Evolutionary conservation across 2,797 vertebrate species (phyloP).

Genomic region (Eulemur rubriventer): DNA sequence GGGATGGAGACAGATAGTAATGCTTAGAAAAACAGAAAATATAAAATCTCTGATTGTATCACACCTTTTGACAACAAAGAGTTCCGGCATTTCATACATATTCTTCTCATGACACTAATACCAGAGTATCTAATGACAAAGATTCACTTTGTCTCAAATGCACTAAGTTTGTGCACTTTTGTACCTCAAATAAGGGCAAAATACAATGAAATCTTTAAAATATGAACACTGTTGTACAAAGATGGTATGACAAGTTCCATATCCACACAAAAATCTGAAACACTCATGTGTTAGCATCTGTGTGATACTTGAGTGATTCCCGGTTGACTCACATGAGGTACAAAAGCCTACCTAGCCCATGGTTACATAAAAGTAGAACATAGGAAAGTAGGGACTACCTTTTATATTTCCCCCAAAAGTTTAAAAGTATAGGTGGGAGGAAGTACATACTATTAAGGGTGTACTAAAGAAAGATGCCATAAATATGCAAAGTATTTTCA

Average conservation of each 20-base stretch:
- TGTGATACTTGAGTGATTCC: background rate
- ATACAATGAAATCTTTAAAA: conserved; percentile 19
- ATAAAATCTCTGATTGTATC: background rate
- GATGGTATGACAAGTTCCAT: background rate
- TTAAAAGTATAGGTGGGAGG: background rate
- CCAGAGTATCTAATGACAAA: background rate
- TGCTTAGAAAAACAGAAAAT: background rate
- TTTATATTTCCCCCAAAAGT: background rate
- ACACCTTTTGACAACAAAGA: conserved; percentile 15
- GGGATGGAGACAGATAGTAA: background rate
- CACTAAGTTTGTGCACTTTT: background rate
- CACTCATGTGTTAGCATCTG: background rate
- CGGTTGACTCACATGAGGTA: background rate
- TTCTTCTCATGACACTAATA: background rate
- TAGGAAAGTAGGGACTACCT: background rate
- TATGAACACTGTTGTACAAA: background rate
- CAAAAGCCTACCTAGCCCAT: background rate
- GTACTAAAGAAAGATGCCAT: background rate
- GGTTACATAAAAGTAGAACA: background rate
- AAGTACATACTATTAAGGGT: background rate
- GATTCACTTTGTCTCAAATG: background rate
- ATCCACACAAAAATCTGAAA: background rate
- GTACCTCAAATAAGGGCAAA: conserved; percentile 11
- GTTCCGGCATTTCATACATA: background rate
- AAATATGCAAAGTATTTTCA: conserved; percentile 18